Base-by-base conservation (phyloP, 2,888 invertebrate genomes). In the Drosophila robusta region DNA sequence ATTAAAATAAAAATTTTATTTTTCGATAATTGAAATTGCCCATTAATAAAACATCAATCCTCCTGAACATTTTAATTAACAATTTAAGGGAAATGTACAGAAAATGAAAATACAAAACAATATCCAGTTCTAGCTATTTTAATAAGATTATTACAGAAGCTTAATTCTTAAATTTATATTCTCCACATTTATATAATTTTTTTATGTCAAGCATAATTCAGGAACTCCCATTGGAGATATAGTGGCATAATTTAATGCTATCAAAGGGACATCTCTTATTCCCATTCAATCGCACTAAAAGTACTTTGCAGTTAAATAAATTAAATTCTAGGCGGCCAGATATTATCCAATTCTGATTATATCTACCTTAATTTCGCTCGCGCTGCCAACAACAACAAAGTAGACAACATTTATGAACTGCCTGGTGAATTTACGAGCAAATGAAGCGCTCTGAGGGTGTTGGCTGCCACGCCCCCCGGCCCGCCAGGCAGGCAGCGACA, bases 261-360 rank as follows among this genome's bases (percentile, higher is more conserved):
- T 29, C 16, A 18, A 5, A n/a, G 12, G n/a, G n/a, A 32, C 9
- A 32, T 49, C n/a, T 38, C n/a, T 6, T 7, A 5, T 22, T 38
- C 16, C n/a, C 12, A 11, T 12, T 6, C 12, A 34, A 34, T 34
- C 12, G 34, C 34, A 34, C 22, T 8, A 4, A 11, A 12, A 14
- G 24, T n/a, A 9, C 29, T 14, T 9, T 4, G 16, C 16, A 14
- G 16, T 44, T 24, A 44, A 62, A 44, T 39, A 14, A 73, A 73
- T 65, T 64, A 77, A 70, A 70, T 73, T 64, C 65, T 60, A 55
- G 42, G 57, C 58, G 51, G 55, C 45, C 74, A 78, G 70, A 82
- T 74, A 87, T 83, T 77, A 78, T 67, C 70, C 63, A 63, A 63
- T 61, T 54, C 41, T 42, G 77, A 63, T 77, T 42, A 7, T 55